These are phyloP conservation scores for zebrafish (Danio rerio) DNA, from an alignment of 2,113 vertebrate genomes.

Conservation along the genomic window DNA sequence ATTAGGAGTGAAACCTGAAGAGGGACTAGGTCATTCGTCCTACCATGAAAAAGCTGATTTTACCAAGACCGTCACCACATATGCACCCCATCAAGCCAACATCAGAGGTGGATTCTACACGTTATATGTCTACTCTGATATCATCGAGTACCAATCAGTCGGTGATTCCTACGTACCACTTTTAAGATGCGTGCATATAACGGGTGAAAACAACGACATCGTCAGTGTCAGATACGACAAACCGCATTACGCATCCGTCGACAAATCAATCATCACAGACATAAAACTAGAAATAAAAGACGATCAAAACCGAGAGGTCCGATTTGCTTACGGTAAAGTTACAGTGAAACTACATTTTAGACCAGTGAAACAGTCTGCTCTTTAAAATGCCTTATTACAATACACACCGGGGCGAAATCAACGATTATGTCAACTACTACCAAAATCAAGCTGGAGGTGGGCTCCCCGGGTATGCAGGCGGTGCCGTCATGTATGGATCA, in stretches of 20 bases:
- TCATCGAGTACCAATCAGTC: not conserved
- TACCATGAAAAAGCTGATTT: not conserved
- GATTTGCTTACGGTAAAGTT: no score
- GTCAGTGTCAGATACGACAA: not conserved
- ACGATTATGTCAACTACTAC: not conserved
- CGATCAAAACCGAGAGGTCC: no score
- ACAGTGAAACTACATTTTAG: no score
- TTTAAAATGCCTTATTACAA: no score
- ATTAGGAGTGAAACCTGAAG: not conserved
- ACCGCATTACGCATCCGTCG: not conserved
- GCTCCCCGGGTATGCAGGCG: not conserved
- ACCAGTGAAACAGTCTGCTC: no score
- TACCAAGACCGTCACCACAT: not conserved
- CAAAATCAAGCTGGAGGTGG: not conserved
- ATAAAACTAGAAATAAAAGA: not conserved
- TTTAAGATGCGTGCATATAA: slow-evolving; percentile 20
- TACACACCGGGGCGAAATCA: no score
- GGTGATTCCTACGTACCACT: not conserved
- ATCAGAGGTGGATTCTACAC: not conserved
- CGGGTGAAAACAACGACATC: not conserved
- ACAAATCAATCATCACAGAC: not conserved
- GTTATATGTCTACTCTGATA: not conserved
- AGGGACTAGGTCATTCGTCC: not conserved
- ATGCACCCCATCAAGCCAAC: not conserved
- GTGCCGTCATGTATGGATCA: not conserved